Base-by-base conservation (phyloP, 2,113 vertebrate genomes). In the Edolisoma coerulescens region DNA sequence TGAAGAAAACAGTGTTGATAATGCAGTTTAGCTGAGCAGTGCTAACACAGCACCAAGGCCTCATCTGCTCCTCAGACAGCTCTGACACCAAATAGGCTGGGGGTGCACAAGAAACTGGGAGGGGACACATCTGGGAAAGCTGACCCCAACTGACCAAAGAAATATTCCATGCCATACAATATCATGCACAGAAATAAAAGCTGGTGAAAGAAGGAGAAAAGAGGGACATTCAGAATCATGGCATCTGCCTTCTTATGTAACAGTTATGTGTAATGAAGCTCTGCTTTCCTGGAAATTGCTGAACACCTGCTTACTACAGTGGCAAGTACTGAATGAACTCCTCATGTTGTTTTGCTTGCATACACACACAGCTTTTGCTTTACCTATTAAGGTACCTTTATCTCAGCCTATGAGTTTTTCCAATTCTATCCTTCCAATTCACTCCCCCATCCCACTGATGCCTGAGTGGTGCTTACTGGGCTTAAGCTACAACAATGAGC, bases 251-350 rank as follows among this genome's bases (percentile, higher is more conserved):
- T 70, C 54, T 42, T 30, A 42, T 24, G 3, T 19, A 77, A 57
- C 4, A 53, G 42, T 4, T 57, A 22, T 0, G 0, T 0, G 0
- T 1, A 0, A 87, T 21, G 16, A 70, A 78, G 39, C 5, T 7
- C 32, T 41, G 52, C 16, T 53, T 56, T 78, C 54, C 69, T 64
- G 32, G 49, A 74, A 81, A 70, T 24, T 13, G 14, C 41, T 60
- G 15, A 84, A 64, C 23, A 69, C 19, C 27, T 85, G 50, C 16
- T 41, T 49, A 64, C 24, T 27, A 44, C 65, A 37, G 42, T 61
- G 18, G 4, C 10, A 84, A 70, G 30, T 2, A 81, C 13, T 18
- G 16, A 65, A 61, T 10, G 1, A 81, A 78, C 17, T 84, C 54
- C 41, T 65, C 86, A 35, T 39, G 63, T 32, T n/a, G 27, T 11